phyloP scores from a whole-genome alignment of 2,888 invertebrate genomes.

The Trichopoda pennipes region DNA sequence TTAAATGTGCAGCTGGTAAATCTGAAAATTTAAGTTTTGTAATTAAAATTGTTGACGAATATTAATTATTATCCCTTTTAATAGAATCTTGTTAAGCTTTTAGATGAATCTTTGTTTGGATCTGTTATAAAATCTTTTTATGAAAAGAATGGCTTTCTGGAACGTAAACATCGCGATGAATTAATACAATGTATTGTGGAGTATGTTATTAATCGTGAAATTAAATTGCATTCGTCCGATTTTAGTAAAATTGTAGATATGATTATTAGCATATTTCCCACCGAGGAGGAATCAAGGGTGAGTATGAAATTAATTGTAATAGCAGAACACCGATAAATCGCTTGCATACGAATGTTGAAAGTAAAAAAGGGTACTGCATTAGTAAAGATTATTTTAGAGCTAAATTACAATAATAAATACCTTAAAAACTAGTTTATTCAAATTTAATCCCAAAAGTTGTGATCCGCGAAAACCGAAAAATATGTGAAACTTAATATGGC shows the following conservation, averaged over 20 bases:
- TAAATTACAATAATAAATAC: no score
- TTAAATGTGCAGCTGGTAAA: constrained; percentile 49
- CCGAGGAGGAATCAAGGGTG: constrained; percentile 67
- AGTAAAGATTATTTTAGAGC: no score
- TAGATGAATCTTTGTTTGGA: constrained; percentile 63
- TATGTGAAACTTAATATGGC: no score
- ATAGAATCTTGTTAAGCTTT: constrained; percentile 59
- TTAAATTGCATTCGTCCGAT: constrained; percentile 64
- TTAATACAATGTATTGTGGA: constrained; percentile 66
- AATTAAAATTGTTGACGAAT: background rate
- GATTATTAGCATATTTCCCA: constrained; percentile 67
- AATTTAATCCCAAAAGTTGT: no score
- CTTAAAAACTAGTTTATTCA: no score
- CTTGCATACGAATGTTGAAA: no score
- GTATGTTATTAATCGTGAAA: constrained; percentile 63
- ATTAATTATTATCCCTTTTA: background rate
- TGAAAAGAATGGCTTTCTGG: constrained; percentile 64
- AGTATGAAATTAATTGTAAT: background rate
- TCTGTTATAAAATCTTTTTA: constrained; percentile 64
- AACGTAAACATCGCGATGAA: constrained; percentile 68
- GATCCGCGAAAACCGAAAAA: no score
- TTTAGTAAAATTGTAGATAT: constrained; percentile 66
- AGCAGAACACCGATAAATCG: no score
- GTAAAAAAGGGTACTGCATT: no score
- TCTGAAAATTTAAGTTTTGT: background rate